phyloP scores from a whole-genome alignment of 2,113 vertebrate genomes.

The Saguinus midas region DNA sequence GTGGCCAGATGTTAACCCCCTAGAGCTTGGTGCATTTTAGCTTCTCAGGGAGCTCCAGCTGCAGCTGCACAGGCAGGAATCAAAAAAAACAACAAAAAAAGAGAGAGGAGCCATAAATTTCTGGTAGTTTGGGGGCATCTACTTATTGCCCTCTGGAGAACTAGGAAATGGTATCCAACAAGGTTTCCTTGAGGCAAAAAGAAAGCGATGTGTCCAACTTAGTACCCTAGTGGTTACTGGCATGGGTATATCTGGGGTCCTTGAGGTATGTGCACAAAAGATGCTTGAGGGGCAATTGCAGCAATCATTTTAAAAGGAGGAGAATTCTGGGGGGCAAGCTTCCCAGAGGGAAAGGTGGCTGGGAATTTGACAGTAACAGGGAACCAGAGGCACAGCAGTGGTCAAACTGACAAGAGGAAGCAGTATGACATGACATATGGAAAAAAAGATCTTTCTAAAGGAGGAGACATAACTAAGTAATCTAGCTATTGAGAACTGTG shows the following conservation, averaged over 20 bases:
- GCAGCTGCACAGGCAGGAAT: background rate
- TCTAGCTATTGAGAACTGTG: background rate
- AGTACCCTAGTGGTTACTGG: background rate
- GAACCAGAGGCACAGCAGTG: background rate
- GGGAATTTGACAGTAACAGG: background rate
- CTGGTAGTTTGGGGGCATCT: background rate
- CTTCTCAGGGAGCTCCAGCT: background rate
- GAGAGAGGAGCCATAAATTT: background rate
- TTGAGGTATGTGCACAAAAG: background rate
- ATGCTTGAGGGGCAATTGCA: background rate
- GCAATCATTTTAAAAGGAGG: background rate
- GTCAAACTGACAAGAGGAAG: background rate
- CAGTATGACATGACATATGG: fast-evolving
- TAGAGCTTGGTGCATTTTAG: background rate
- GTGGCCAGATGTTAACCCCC: background rate
- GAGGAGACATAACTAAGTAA: background rate
- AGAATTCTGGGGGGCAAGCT: background rate
- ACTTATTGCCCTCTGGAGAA: background rate
- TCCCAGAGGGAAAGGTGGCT: background rate
- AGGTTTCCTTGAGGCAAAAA: background rate
- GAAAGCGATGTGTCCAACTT: background rate
- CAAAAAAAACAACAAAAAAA: background rate
- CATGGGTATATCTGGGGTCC: background rate
- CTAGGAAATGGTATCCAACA: background rate
- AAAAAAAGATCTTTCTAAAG: background rate